These are phyloP conservation scores for Drosophila ochracea DNA, from an alignment of 2,888 invertebrate genomes.

Conservation along the genomic window DNA sequence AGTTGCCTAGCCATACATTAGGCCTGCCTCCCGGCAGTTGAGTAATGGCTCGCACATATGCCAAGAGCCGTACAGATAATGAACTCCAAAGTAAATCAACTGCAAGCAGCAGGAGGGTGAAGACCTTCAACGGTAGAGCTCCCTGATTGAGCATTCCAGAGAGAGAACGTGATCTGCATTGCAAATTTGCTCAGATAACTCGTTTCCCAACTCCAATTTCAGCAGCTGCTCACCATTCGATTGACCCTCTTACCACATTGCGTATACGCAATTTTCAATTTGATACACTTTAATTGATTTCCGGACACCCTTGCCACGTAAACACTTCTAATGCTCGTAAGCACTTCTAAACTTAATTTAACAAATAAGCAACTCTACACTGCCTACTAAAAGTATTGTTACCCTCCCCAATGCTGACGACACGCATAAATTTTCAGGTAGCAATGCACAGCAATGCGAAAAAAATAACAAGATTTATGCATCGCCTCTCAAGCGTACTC, in stretches of 20 bases:
- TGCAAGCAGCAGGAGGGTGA: background rate
- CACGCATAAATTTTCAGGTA: conserved; percentile 27
- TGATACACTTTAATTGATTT: conserved; percentile 35
- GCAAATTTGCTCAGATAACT: conserved; percentile 27
- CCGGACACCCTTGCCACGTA: conserved; percentile 1
- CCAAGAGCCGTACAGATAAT: conserved; percentile 53
- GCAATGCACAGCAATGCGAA: background rate
- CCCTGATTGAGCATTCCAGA: conserved; percentile 19
- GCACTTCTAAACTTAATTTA: conserved; percentile 25
- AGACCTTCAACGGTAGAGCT: conserved; percentile 15
- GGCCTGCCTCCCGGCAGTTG: conserved; percentile 35
- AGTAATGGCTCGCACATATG: conserved; percentile 54
- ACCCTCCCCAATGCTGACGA: background rate
- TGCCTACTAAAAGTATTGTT: conserved; percentile 7
- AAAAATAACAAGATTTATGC: conserved; percentile 43
- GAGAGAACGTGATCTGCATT: conserved; percentile 56
- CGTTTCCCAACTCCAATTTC: background rate
- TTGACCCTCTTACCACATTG: conserved; percentile 7
- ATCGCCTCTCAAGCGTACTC: conserved; percentile 33
- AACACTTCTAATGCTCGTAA: conserved; percentile 14
- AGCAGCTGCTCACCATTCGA: conserved; percentile 2
- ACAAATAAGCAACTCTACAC: conserved; percentile 41
- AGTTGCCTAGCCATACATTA: conserved; percentile 34
- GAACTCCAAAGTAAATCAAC: conserved; percentile 44
- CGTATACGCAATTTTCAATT: conserved; percentile 46